Percentiles rank a stretch among this genome's conserved stretches.
These are phyloP conservation scores for Origma solitaria DNA, from an alignment of 2,113 vertebrate species.

Conservation along the genomic window DNA sequence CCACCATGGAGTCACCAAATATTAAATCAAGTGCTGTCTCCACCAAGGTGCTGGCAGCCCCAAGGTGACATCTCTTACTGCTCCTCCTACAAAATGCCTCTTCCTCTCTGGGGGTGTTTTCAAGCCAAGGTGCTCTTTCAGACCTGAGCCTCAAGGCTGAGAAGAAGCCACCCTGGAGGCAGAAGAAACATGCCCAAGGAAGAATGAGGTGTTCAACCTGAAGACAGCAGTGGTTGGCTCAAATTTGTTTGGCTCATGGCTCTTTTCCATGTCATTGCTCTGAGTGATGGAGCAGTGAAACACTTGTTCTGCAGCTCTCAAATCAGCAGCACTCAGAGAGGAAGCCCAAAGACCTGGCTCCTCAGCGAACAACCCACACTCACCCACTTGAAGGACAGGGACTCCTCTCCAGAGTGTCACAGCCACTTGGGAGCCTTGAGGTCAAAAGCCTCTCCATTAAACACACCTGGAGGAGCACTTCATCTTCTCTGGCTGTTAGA, in stretches of 20 bases:
- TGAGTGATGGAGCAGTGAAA: background rate
- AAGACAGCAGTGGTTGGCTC: background rate
- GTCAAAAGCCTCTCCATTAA: fast-evolving
- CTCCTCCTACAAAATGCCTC: background rate
- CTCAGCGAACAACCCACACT: fast-evolving
- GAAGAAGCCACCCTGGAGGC: background rate
- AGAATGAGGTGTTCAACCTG: background rate
- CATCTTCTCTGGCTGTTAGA: background rate
- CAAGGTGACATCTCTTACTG: background rate
- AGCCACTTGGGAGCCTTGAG: background rate
- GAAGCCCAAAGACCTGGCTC: background rate
- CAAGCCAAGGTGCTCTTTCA: background rate
- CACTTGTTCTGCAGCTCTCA: background rate
- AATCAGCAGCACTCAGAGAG: background rate
- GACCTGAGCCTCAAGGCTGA: background rate
- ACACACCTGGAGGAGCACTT: background rate
- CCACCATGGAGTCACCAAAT: background rate
- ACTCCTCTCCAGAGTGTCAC: background rate
- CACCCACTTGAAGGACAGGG: background rate
- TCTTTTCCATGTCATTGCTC: background rate
- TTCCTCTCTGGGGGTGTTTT: background rate
- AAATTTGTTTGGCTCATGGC: background rate
- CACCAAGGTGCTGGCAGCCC: background rate
- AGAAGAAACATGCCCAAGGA: background rate
- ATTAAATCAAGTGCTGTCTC: background rate